Evolutionary conservation across 92 coral and sea anemone species (phyloP).

Genomic region (Siderastrea radians): DNA sequence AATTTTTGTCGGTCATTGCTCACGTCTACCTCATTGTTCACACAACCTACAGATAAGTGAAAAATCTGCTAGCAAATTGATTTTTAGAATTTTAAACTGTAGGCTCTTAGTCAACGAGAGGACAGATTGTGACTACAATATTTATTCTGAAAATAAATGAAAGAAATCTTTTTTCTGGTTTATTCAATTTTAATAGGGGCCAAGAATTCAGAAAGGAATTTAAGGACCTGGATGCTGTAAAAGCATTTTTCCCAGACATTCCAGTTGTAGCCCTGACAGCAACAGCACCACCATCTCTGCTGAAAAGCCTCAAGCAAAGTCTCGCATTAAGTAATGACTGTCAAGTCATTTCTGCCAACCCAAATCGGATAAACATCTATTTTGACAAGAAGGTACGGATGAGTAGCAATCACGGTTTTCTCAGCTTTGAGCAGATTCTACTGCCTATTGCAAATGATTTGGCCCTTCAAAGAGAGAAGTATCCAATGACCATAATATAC

Average conservation of each 20-base stretch:
- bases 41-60: too few species aligned
- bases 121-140: too few species aligned
- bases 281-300: slow-evolving; percentile 70
- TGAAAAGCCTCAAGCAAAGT: slow-evolving; percentile 42
- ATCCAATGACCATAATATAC: slow-evolving; percentile 75
- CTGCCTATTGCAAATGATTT: slow-evolving; percentile 72
- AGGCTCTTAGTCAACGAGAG: too few species aligned
- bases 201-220: too few species aligned
- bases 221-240: slow-evolving; percentile 10
- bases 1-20: too few species aligned
- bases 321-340: slow-evolving; percentile 25
- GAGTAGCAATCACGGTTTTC: slow-evolving; percentile 52
- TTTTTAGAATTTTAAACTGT: too few species aligned
- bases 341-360: slow-evolving; percentile 66
- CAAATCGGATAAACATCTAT: slow-evolving; percentile 70
- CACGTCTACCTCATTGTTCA: too few species aligned
- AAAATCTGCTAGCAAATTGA: too few species aligned
- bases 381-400: slow-evolving; percentile 61
- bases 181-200: too few species aligned
- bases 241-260: slow-evolving; percentile 50
- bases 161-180: too few species aligned
- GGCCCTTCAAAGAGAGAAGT: slow-evolving; percentile 65
- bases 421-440: slow-evolving; percentile 62
- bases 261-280: slow-evolving; percentile 74
- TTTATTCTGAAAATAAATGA: too few species aligned